These are phyloP conservation scores for Spatula clypeata DNA, from an alignment of 2,797 vertebrate genomes.

Conservation along the genomic window DNA sequence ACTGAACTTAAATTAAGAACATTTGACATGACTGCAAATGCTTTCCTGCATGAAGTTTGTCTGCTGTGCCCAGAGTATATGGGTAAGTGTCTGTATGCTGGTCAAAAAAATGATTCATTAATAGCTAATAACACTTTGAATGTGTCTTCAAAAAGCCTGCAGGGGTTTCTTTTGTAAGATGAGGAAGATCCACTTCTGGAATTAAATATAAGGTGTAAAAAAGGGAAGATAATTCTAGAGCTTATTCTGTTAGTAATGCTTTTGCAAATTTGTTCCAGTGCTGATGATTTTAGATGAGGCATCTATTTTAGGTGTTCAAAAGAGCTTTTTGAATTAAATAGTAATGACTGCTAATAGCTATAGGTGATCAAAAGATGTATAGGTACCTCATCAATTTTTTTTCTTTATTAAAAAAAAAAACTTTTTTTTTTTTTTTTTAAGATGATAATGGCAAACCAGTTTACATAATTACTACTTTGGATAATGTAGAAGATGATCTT, in stretches of 20 bases:
- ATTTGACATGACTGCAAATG: constrained; percentile 92
- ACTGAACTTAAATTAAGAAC: constrained; percentile 92
- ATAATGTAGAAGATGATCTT: constrained; percentile 94
- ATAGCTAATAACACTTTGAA: not conserved
- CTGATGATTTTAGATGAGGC: not conserved
- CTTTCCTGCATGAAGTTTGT: constrained; percentile 93
- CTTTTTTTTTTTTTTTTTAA: constrained; percentile 59
- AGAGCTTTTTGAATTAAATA: not conserved
- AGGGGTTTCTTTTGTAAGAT: not conserved
- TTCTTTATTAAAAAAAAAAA: not conserved
- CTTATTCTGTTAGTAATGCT: not conserved
- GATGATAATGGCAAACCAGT: constrained; percentile 92
- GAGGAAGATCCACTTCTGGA: not conserved
- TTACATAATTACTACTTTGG: constrained; percentile 94
- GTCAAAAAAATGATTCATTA: not conserved
- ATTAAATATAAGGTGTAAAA: rapidly evolving
- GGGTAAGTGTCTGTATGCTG: constrained; percentile 84
- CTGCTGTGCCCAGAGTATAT: constrained; percentile 94
- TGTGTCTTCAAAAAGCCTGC: not conserved
- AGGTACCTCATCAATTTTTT: not conserved
- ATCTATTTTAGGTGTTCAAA: rapidly evolving
- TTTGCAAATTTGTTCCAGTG: not conserved
- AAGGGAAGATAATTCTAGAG: not conserved
- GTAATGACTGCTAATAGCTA: not conserved
- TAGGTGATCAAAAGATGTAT: not conserved